Base-by-base conservation (phyloP, 2,113 vertebrate species). In the Perccottus glenii region DNA sequence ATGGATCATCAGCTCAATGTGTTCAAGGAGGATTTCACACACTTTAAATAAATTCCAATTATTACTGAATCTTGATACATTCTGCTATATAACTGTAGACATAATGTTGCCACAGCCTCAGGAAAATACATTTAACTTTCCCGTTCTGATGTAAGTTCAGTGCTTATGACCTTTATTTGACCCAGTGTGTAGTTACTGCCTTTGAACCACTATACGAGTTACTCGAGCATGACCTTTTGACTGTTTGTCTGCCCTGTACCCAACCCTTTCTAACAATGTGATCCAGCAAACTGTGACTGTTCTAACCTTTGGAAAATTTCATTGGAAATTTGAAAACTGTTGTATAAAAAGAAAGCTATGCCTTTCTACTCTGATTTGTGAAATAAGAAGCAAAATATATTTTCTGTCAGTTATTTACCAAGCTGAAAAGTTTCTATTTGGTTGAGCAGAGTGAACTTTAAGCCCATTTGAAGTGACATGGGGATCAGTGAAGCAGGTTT, bases 401-500 rank as follows among this genome's bases (percentile, higher is more conserved):
- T 47, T 35, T 62, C 11, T 19, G 59, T 52, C 58, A 32, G 16
- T 44, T 32, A 65, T 70, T 67, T 33, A 16, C 32, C 12, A n/a
- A 62, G 27, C 14, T 10, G 27, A n/a, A 38, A 11, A 53, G 55
- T 73, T 40, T 52, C 57, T 14, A 36, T 59, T 16, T 42, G 36
- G 38, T 58, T 42, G 36, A 42, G 14, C 36, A 38, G 42, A 35
- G 12, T 33, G 15, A 40, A 33, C 42, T 9, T 9, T 52, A 15
- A 43, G 61, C 56, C 52, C 15, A 19, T 36, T 64, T 0, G 4
- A 45, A 59, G 36, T 16, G 46, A 52, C 1, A 11, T 47, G 10
- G 40, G 7, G 36, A 19, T 51, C 40, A 67, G 14, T 46, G 61
- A 57, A 58, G 51, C 27, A 45, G 43, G 60, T 68, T 64, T 56